Conservation (phyloP, 2,888 invertebrate species). For the Harpalus rubripes region DNA sequence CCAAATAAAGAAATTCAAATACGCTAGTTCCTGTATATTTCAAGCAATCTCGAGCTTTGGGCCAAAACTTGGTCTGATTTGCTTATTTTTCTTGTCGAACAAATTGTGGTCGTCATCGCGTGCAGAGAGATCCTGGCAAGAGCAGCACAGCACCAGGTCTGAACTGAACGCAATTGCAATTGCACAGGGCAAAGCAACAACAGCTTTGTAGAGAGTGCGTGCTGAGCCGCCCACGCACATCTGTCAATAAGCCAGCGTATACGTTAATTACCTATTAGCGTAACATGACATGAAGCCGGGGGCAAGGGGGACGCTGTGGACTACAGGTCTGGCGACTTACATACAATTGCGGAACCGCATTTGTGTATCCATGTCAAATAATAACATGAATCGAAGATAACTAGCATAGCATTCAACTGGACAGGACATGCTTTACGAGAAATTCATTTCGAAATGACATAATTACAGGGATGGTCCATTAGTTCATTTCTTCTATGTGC, state of each 20-base stretch:
- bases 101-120: too few species aligned
- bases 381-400: slow-evolving; percentile 54
- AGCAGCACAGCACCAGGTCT: slow-evolving; percentile 8
- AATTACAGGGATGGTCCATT: slow-evolving; percentile 52
- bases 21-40: too few species aligned
- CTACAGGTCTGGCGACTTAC: slow-evolving; percentile 60
- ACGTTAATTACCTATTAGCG: slow-evolving; percentile 76
- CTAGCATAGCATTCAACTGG: slow-evolving; percentile 13
- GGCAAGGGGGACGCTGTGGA: slow-evolving; percentile 53
- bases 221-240: slow-evolving; percentile 71
- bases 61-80: too few species aligned
- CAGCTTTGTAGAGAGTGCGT: slow-evolving; percentile 14
- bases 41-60: too few species aligned
- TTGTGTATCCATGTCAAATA: slow-evolving; percentile 61
- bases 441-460: slow-evolving; percentile 50
- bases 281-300: slow-evolving; percentile 74
- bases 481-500: slow-evolving; percentile 49
- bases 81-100: too few species aligned
- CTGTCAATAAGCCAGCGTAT: slow-evolving; percentile 76
- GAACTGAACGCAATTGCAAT: not conserved
- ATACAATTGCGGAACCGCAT: slow-evolving; percentile 51
- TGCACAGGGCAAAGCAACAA: not conserved
- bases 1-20: too few species aligned
- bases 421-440: slow-evolving; percentile 56
- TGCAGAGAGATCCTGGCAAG: not conserved